Percentiles rank a stretch among this genome's conserved stretches.
Conservation (phyloP, 2,113 vertebrate genomes). For the Clupea harengus region DNA sequence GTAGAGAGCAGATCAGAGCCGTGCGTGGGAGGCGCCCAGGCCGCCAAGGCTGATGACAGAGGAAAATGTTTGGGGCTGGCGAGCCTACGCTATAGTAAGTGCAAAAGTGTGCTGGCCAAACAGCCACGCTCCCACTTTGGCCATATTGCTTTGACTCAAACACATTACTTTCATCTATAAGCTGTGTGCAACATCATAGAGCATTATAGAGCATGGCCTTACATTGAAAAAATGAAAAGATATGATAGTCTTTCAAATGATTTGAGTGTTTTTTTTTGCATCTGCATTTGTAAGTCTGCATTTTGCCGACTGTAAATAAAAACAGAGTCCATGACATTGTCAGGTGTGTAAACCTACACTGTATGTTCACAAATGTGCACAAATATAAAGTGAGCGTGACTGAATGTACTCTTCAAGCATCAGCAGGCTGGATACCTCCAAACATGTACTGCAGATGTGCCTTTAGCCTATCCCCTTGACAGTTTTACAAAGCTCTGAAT, state of each 20-base stretch:
- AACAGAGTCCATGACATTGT: no score
- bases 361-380: not conserved
- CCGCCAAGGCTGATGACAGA: not conserved
- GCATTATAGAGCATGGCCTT: not conserved
- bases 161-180: not conserved
- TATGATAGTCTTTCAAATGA: no score
- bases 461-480: not conserved
- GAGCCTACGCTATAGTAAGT: not conserved
- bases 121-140: not conserved
- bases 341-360: not conserved
- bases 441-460: not conserved
- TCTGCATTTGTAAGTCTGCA: no score
- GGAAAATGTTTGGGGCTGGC: not conserved
- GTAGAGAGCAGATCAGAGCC: not conserved
- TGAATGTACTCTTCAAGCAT: not conserved
- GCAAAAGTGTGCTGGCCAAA: constrained; percentile 2
- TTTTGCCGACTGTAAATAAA: no score
- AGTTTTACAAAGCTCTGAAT: not conserved
- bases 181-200: not conserved
- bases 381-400: not conserved
- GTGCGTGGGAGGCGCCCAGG: not conserved
- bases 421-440: not conserved
- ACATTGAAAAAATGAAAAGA: not conserved
- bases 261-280: no score
- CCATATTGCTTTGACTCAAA: not conserved